phyloP scores from a whole-genome alignment of 2,888 invertebrate species.

The Pseudococcus viburni region DNA sequence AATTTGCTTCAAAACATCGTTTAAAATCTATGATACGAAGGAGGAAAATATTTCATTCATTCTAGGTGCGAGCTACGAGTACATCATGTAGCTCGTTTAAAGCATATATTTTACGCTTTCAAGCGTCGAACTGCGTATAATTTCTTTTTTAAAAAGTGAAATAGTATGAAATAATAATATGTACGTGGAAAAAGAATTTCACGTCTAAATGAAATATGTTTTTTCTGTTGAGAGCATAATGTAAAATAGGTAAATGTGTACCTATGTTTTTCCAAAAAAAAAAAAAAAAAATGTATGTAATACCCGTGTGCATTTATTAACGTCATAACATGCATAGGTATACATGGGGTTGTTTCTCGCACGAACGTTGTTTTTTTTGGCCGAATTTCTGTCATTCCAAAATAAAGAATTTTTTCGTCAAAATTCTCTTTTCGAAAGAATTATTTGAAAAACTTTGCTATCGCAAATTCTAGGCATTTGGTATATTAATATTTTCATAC shows the following conservation, averaged over 20 bases:
- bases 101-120: not conserved
- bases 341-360: not conserved
- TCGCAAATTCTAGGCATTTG: too few relatives aligned
- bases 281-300: not conserved
- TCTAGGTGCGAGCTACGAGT: not conserved
- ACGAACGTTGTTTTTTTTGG: constrained; percentile 12
- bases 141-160: not conserved
- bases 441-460: too few relatives aligned
- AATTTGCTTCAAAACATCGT: not conserved
- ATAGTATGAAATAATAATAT: not conserved
- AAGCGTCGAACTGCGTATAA: not conserved
- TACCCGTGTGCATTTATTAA: not conserved
- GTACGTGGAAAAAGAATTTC: not conserved
- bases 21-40: not conserved
- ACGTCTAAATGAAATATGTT: constrained; percentile 15
- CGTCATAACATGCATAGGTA: not conserved
- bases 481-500: too few relatives aligned
- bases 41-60: not conserved
- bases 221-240: constrained; percentile 7
- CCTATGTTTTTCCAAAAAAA: not conserved
- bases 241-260: not conserved
- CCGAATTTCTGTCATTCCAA: not conserved
- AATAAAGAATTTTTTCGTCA: not conserved
- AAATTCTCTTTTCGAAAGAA: too few relatives aligned
- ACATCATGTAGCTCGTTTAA: not conserved